Percentiles rank a stretch among this genome's conserved stretches.
Evolutionary conservation across 1,140 invertebrate genomes (phyloP).

Genomic region (Drosophila ambigua): DNA sequence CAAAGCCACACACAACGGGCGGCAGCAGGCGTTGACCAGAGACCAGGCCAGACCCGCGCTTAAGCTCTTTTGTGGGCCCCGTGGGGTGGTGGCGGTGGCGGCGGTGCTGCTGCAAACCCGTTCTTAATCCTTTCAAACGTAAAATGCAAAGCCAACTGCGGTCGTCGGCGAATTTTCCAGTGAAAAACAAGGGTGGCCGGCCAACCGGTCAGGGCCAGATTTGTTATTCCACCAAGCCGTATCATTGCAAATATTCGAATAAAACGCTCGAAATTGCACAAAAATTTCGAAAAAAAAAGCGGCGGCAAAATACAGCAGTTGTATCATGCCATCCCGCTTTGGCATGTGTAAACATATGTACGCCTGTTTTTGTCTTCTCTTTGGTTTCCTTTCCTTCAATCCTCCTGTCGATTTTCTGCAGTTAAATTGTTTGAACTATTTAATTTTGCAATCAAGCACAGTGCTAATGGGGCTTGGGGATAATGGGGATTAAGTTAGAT

Average conservation of each 20-base stretch:
- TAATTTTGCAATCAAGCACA: too few species aligned
- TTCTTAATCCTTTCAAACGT: slow-evolving; percentile 57
- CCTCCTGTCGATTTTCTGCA: too few species aligned
- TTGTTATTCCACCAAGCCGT: too few species aligned
- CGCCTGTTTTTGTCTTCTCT: too few species aligned
- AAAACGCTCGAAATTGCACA: slow-evolving; percentile 10
- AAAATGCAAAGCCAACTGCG: slow-evolving; percentile 48
- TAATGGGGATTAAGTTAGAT: too few species aligned
- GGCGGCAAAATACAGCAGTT: too few species aligned
- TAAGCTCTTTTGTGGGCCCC: slow-evolving; percentile 30
- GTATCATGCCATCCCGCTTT: too few species aligned
- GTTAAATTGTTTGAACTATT: too few species aligned
- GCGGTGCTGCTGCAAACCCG: slow-evolving; percentile 33
- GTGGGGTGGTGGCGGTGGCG: slow-evolving; percentile 1
- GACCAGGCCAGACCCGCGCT: slow-evolving; percentile 7
- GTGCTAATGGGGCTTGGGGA: too few species aligned
- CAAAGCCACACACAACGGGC: slow-evolving; percentile 31
- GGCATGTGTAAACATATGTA: too few species aligned
- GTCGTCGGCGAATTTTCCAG: slow-evolving; percentile 35
- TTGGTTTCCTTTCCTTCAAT: too few species aligned
- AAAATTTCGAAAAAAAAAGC: too few species aligned
- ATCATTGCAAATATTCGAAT: slow-evolving; percentile 19
- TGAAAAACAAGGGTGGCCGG: slow-evolving; percentile 30
- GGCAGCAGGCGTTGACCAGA: slow-evolving; percentile 40
- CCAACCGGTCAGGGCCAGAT: neutral